phyloP scores from a whole-genome alignment of 1,140 invertebrate genomes.

The honey bee (Apis mellifera) region Amel_HAv3.1 CM009943.2:9707501-9708000 shows the following conservation, averaged over 20 bases:
- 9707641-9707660: too few species aligned
- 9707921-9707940: constrained; percentile 40
- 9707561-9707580: constrained; percentile 2
- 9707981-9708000: constrained; percentile 14
- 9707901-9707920: constrained; percentile 3
- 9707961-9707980: background rate
- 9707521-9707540: constrained; percentile 30
- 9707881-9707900: background rate
- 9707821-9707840: background rate
- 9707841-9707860: background rate
- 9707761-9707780: too few species aligned
- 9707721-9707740: too few species aligned
- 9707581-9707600: background rate
- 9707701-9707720: too few species aligned
- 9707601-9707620: background rate
- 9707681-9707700: too few species aligned
- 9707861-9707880: background rate
- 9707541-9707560: constrained; percentile 5
- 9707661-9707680: too few species aligned
- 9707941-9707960: constrained; percentile 17
- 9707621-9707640: too few species aligned
- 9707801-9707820: background rate
- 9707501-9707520: constrained; percentile 43
- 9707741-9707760: too few species aligned
- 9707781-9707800: background rate